Conservation (phyloP, 1,140 invertebrate genomes). For the Papilio polytes region DNA sequence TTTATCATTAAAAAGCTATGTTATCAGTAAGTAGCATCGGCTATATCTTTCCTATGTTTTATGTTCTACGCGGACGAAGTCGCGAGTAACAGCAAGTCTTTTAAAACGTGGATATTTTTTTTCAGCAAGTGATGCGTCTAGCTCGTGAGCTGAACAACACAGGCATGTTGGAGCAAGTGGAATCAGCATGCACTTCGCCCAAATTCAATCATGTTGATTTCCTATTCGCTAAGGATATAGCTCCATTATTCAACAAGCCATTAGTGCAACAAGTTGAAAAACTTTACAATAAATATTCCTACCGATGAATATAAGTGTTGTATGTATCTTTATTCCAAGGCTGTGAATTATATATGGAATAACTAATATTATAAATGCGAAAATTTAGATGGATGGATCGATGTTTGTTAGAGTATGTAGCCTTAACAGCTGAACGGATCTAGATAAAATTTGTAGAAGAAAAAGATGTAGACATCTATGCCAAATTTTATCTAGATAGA, state of each 20-base stretch:
- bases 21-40: no score
- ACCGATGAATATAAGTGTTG: not conserved
- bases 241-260: slow-evolving; percentile 60
- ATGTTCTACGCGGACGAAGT: no score
- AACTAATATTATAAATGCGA: no score
- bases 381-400: no score
- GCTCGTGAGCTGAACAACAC: slow-evolving; percentile 56
- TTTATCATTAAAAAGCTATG: no score
- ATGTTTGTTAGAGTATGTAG: no score
- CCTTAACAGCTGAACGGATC: no score
- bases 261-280: slow-evolving; percentile 55
- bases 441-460: no score
- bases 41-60: no score
- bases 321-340: not conserved
- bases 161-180: slow-evolving; percentile 58
- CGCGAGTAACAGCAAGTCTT: no score
- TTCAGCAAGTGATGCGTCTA: slow-evolving; percentile 69
- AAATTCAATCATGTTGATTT: slow-evolving; percentile 77
- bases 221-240: slow-evolving; percentile 66
- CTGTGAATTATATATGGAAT: not conserved
- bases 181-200: slow-evolving; percentile 59
- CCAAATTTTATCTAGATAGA: no score
- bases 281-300: slow-evolving; percentile 69
- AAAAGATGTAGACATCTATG: no score
- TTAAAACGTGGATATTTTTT: slow-evolving; percentile 1